Evolutionary conservation across 1,140 invertebrate genomes (phyloP).

Genomic region (Drosophila pseudoananassae): DNA sequence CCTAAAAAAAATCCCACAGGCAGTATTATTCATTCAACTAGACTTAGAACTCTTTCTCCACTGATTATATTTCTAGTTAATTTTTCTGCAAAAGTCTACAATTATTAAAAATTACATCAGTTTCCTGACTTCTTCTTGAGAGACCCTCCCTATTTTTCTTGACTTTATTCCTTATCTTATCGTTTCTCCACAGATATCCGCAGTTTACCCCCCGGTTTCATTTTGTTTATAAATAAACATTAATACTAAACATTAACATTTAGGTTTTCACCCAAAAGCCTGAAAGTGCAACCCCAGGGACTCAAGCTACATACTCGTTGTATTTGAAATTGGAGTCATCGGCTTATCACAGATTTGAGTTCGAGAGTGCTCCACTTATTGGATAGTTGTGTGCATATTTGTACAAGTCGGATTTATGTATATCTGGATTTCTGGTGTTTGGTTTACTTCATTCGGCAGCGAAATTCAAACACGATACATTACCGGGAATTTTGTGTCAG

Average conservation of each 20-base stretch:
- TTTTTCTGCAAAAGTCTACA: constrained; percentile 5
- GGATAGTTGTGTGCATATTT: neutral
- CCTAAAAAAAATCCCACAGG: no score
- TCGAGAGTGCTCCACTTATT: constrained; percentile 2
- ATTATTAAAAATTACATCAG: constrained; percentile 33
- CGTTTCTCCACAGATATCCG: neutral
- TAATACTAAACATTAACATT: constrained; percentile 27
- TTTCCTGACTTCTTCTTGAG: neutral
- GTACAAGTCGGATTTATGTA: neutral
- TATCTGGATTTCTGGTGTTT: constrained; percentile 11
- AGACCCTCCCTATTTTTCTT: neutral
- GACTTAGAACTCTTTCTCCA: neutral
- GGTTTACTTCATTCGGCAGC: constrained; percentile 5
- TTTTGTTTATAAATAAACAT: constrained; percentile 72
- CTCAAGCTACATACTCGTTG: no score
- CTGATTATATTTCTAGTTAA: neutral
- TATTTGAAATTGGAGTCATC: neutral
- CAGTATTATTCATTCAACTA: no score
- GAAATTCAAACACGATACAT: constrained; percentile 11
- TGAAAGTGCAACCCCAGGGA: constrained; percentile 10
- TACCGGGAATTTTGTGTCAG: constrained; percentile 32
- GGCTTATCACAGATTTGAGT: constrained; percentile 14
- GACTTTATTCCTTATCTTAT: constrained; percentile 1
- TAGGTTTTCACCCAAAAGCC: neutral
- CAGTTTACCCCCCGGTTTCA: neutral